phyloP scores from a whole-genome alignment of 2,797 vertebrate genomes.

The Cynopterus sphinx region DNA sequence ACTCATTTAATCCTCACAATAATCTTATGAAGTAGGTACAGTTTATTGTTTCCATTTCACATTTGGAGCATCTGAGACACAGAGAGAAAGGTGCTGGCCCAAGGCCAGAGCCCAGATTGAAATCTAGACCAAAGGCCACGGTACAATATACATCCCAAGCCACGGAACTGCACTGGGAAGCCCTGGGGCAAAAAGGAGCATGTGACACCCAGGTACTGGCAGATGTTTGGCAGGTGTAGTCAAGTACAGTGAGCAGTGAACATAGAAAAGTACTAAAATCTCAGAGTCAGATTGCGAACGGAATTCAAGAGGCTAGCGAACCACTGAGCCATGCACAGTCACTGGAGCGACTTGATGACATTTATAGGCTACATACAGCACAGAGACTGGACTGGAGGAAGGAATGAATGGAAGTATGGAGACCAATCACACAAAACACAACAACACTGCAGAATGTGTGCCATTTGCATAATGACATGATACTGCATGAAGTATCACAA shows the following conservation, averaged over 20 bases:
- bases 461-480: neutral
- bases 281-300: neutral
- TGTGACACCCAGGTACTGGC: neutral
- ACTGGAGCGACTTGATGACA: neutral
- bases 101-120: neutral
- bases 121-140: neutral
- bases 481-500: neutral
- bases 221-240: neutral
- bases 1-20: neutral
- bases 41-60: neutral
- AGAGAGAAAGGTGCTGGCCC: neutral
- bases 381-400: neutral
- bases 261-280: neutral
- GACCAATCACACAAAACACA: neutral
- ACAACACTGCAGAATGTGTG: neutral
- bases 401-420: neutral
- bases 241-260: neutral
- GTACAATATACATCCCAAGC: neutral
- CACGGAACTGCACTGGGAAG: neutral
- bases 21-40: neutral
- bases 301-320: neutral
- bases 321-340: neutral
- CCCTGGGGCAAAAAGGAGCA: neutral
- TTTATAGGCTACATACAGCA: too few species aligned
- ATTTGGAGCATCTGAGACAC: neutral